Evolutionary conservation across 2,113 vertebrate species (phyloP).

Genomic region (Syrrhaptes paradoxus): DNA sequence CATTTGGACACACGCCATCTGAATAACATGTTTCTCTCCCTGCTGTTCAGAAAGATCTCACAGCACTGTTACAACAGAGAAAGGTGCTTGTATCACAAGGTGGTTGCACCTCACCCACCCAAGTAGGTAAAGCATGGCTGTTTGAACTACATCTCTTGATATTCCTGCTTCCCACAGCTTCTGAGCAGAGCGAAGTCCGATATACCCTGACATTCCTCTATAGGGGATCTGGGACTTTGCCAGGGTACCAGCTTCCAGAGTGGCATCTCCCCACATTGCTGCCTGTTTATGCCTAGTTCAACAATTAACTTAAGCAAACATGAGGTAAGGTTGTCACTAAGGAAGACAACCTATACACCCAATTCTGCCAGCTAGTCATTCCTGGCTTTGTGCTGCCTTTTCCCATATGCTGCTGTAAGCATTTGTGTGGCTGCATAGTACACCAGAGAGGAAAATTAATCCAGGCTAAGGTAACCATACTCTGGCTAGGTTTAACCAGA

Average conservation of each 20-base stretch:
- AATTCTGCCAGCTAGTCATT: neutral
- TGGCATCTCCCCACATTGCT: neutral
- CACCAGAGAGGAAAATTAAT: neutral
- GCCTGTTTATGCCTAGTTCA: neutral
- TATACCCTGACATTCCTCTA: neutral
- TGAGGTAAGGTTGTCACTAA: neutral
- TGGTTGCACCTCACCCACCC: neutral
- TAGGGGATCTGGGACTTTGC: neutral
- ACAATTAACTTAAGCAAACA: neutral
- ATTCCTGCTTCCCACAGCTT: neutral
- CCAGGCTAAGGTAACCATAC: neutral
- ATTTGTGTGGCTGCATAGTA: neutral
- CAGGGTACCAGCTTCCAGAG: neutral
- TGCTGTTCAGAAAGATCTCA: neutral
- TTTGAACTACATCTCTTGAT: neutral
- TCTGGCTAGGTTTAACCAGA: neutral
- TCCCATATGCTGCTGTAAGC: neutral
- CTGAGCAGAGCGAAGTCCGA: neutral
- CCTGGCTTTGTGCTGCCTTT: neutral
- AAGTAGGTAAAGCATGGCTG: neutral
- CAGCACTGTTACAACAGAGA: neutral
- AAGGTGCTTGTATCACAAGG: neutral
- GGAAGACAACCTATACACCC: neutral
- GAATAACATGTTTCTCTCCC: neutral
- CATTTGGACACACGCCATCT: neutral